These are phyloP conservation scores for Acrocephalus kingi DNA, from an alignment of 2,113 vertebrate species.

Conservation along the genomic window DNA sequence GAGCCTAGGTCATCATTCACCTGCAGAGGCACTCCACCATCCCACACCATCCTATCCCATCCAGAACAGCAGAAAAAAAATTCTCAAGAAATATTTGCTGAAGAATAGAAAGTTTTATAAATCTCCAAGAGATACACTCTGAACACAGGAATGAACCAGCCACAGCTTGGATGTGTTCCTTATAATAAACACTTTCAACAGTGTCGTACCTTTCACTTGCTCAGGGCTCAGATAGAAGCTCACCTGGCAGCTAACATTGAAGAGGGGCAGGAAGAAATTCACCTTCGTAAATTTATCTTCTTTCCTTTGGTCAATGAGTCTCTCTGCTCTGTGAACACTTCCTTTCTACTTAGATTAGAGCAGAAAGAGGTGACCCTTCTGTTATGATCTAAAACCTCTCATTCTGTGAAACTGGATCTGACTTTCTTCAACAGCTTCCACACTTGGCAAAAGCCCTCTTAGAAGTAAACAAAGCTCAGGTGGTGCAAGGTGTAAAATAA, in stretches of 20 bases:
- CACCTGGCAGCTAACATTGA: not conserved
- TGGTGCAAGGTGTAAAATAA: not conserved
- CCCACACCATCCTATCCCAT: not conserved
- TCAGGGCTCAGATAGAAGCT: not conserved
- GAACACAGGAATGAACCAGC: not conserved
- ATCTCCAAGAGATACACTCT: not conserved
- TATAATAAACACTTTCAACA: not conserved
- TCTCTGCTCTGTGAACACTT: not conserved
- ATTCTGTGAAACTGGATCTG: not conserved
- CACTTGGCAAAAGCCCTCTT: not conserved
- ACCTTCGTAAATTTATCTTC: not conserved
- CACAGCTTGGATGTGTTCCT: not conserved
- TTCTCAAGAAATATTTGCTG: not conserved
- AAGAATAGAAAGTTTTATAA: not conserved
- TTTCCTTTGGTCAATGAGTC: accelerated
- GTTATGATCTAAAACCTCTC: not conserved
- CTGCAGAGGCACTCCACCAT: not conserved
- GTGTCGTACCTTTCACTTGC: not conserved
- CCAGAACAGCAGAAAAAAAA: not conserved
- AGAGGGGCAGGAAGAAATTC: not conserved
- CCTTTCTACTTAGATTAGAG: not conserved
- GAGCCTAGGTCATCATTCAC: not conserved
- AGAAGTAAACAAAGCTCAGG: not conserved
- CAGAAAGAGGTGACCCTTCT: not conserved
- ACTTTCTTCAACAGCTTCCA: not conserved